Evolutionary conservation across 2,888 invertebrate species (phyloP).

Genomic region (Idaea dimidiata): DNA sequence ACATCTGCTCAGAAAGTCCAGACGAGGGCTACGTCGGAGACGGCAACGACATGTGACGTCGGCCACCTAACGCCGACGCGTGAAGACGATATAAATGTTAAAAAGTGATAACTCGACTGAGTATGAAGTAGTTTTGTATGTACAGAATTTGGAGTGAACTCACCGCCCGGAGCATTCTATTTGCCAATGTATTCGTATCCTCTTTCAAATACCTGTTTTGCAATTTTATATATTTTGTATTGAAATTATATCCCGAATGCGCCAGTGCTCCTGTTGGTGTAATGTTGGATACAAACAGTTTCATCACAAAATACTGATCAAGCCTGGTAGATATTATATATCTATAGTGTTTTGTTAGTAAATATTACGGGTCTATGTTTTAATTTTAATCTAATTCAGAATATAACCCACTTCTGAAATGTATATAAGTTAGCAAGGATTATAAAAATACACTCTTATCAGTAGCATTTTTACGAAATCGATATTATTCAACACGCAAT

Average conservation of each 20-base stretch:
- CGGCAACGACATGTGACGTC: conserved; percentile 86
- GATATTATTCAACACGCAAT: background rate
- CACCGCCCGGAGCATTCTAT: conserved; percentile 31
- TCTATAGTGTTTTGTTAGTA: background rate
- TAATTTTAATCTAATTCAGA: no score
- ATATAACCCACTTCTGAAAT: background rate
- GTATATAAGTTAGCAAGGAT: background rate
- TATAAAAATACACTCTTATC: background rate
- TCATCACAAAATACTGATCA: conserved; percentile 31
- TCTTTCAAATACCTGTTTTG: conserved; percentile 45
- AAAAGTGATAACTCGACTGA: conserved; percentile 79
- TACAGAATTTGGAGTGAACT: conserved; percentile 43
- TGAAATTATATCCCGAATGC: conserved; percentile 25
- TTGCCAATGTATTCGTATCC: conserved; percentile 23
- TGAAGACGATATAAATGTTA: conserved; percentile 71
- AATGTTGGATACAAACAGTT: conserved; percentile 35
- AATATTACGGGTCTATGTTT: background rate
- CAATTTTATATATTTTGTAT: conserved; percentile 49
- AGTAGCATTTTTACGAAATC: background rate
- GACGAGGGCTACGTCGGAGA: conserved; percentile 95
- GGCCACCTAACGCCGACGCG: conserved; percentile 64
- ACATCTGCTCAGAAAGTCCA: conserved; percentile 87
- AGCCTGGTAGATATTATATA: conserved; percentile 13
- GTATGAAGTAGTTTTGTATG: conserved; percentile 68
- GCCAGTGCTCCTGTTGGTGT: conserved; percentile 28